A percentile compares a stretch with the other conserved stretches of the same genome.
Conservation (phyloP, 2,797 vertebrate genomes). For the Gymnocypris eckloni region DNA sequence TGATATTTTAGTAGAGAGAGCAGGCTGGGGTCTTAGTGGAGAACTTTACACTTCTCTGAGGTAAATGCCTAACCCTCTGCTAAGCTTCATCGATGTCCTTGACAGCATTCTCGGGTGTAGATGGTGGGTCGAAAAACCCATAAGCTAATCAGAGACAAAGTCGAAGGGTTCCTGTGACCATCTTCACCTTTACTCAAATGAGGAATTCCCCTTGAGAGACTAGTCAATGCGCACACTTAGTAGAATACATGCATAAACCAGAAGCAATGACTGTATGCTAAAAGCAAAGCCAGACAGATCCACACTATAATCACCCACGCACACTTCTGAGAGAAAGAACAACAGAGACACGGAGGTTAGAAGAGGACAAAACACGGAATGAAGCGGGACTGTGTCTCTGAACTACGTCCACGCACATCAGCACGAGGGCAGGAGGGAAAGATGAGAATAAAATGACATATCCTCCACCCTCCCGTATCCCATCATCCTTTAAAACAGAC, state of each 20-base stretch:
- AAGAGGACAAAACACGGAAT: constrained; percentile 24
- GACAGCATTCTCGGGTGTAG: constrained; percentile 2
- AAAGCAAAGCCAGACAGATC: constrained; percentile 38
- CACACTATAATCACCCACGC: constrained; percentile 32
- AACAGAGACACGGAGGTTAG: constrained; percentile 32
- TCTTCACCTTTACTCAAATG: background rate
- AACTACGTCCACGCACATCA: constrained; percentile 44
- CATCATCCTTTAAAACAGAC: constrained; percentile 49
- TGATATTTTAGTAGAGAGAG: background rate
- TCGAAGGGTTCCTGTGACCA: background rate
- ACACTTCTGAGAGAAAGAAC: constrained; percentile 16
- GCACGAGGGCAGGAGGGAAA: constrained; percentile 8
- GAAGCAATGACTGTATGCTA: constrained; percentile 25
- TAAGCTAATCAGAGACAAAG: constrained; percentile 37
- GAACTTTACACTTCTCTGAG: background rate
- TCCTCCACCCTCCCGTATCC: constrained; percentile 43
- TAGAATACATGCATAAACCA: constrained; percentile 28
- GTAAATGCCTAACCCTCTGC: constrained; percentile 19
- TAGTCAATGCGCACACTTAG: constrained; percentile 26
- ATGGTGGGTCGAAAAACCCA: constrained; percentile 13
- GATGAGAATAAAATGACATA: constrained; percentile 44
- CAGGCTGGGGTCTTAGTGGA: background rate
- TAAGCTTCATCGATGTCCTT: constrained; percentile 26
- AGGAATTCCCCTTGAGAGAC: constrained; percentile 9
- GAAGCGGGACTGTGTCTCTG: constrained; percentile 27